Evolutionary conservation across 2,888 invertebrate genomes (phyloP).

Genomic region (Theodoxus fluviatilis): DNA sequence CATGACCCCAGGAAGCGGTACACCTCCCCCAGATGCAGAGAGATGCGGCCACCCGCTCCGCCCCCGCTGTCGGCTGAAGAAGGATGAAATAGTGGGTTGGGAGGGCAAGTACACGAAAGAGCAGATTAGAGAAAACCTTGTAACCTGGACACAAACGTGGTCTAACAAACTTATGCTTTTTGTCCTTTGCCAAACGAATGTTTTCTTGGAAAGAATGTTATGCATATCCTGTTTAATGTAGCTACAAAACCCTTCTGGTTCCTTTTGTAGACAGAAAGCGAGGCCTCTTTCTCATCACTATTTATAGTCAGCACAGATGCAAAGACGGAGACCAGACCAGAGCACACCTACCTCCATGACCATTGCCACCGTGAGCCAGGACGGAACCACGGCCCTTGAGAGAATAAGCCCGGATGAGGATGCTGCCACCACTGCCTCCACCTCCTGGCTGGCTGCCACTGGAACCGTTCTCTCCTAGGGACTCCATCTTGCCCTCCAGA

Average conservation of each 20-base stretch:
- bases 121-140: neutral
- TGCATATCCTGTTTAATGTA: too few species aligned
- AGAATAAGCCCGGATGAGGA: constrained; percentile 33
- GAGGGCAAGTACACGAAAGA: too few species aligned
- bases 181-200: too few species aligned
- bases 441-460: constrained; percentile 31
- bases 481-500: constrained; percentile 38
- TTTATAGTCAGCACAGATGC: too few species aligned
- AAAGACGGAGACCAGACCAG: too few species aligned
- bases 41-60: constrained; percentile 47
- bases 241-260: too few species aligned
- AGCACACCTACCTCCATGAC: constrained; percentile 18
- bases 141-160: neutral
- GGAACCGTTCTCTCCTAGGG: constrained; percentile 35
- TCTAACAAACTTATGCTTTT: too few species aligned
- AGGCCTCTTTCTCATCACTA: too few species aligned
- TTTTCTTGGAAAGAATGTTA: too few species aligned
- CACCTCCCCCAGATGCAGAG: constrained; percentile 38
- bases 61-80: constrained; percentile 45
- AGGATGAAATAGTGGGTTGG: too few species aligned
- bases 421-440: constrained; percentile 47
- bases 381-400: constrained; percentile 42
- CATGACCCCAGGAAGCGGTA: constrained; percentile 40
- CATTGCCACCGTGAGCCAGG: constrained; percentile 42
- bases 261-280: too few species aligned